phyloP scores from a whole-genome alignment of 2,888 invertebrate species.

The Himalopsyche kuldschensis region DNA sequence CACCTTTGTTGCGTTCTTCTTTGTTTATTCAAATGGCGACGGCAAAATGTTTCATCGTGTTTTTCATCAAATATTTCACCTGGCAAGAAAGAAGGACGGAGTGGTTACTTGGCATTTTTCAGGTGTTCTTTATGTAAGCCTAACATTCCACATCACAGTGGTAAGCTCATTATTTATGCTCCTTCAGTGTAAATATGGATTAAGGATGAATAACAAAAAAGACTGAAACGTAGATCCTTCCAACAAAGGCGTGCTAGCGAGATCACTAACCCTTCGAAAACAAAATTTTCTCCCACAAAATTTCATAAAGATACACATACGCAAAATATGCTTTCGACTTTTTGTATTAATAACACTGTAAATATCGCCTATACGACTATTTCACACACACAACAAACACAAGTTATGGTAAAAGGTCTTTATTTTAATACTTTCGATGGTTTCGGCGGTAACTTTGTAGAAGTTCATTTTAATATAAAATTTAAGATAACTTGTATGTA shows the following conservation, averaged over 20 bases:
- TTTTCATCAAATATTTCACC: not conserved
- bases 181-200: slow-evolving; percentile 12
- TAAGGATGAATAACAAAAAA: slow-evolving; percentile 3
- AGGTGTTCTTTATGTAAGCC: slow-evolving; percentile 2
- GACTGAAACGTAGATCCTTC: not conserved
- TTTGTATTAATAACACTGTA: no score
- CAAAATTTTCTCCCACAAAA: no score
- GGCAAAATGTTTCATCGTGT: not conserved
- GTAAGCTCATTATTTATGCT: slow-evolving; percentile 9
- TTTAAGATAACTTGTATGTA: no score
- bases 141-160: slow-evolving; percentile 6
- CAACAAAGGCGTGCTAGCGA: not conserved
- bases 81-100: not conserved
- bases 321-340: no score
- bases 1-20: not conserved
- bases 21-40: not conserved
- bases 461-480: no score
- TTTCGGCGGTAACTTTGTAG: no score
- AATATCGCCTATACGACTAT: no score
- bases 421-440: no score
- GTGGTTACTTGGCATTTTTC: slow-evolving; percentile 10
- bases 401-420: no score
- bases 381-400: no score
- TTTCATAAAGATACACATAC: no score
- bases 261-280: no score